Conservation (phyloP, 2,888 invertebrate genomes). For the Drosophila formosana region DNA sequence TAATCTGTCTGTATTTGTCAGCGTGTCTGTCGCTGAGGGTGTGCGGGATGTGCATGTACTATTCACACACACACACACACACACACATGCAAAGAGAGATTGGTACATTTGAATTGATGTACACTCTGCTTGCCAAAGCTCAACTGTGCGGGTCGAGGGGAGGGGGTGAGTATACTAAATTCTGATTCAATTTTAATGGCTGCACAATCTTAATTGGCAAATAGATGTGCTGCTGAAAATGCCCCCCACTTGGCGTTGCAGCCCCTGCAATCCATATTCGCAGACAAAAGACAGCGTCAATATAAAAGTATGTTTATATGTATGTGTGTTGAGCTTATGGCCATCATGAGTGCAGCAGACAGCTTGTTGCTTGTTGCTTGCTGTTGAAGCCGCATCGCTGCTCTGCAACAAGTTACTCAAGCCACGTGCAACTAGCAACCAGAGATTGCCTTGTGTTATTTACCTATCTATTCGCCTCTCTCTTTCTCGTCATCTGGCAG, state of each 20-base stretch:
- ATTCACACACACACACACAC: conserved; percentile 4
- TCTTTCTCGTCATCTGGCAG: background rate
- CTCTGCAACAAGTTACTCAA: conserved; percentile 56
- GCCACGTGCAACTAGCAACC: conserved; percentile 9
- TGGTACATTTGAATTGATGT: conserved; percentile 1
- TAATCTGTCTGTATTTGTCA: conserved; percentile 51
- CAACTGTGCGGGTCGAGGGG: background rate
- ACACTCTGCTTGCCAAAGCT: conserved; percentile 4
- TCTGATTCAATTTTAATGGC: conserved; percentile 17
- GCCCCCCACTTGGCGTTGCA: no score
- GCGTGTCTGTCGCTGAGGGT: conserved; percentile 23
- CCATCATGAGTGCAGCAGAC: background rate
- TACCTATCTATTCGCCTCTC: conserved; percentile 5
- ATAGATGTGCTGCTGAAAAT: background rate
- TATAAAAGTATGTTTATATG: background rate
- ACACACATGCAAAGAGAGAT: background rate
- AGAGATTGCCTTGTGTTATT: conserved; percentile 1
- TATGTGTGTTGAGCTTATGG: background rate
- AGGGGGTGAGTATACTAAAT: conserved; percentile 1
- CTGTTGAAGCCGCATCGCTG: background rate
- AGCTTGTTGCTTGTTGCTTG: conserved; percentile 12
- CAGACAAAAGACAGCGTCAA: background rate
- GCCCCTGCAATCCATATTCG: background rate
- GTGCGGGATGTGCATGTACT: conserved; percentile 6
- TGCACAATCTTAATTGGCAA: conserved; percentile 20